phyloP scores from a whole-genome alignment of 1,140 invertebrate genomes.

The Drosophila tsacasi region DNA sequence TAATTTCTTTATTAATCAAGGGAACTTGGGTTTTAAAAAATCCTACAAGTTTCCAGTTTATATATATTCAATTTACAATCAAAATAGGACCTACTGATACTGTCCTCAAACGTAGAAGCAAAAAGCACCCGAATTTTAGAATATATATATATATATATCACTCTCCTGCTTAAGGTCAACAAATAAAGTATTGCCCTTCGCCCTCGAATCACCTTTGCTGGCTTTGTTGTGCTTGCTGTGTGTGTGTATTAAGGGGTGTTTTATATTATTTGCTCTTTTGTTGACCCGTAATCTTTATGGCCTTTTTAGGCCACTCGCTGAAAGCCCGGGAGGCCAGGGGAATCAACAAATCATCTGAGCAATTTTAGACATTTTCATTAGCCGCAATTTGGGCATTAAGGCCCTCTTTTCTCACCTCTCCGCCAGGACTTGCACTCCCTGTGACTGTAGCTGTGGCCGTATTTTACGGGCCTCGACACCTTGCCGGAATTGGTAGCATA shows the following conservation, averaged over 20 bases:
- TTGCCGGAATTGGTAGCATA: conserved; percentile 38
- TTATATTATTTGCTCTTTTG: conserved; percentile 21
- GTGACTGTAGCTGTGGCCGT: background rate
- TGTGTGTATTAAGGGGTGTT: background rate
- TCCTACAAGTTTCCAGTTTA: too few relatives aligned
- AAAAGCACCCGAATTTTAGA: too few relatives aligned
- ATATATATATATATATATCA: too few relatives aligned
- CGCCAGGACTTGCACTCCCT: background rate
- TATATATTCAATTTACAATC: too few relatives aligned
- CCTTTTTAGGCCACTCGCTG: conserved; percentile 21
- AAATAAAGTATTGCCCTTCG: background rate
- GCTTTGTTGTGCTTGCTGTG: conserved; percentile 3
- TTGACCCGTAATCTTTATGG: conserved; percentile 40
- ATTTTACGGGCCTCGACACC: conserved; percentile 52
- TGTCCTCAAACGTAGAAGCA: too few relatives aligned
- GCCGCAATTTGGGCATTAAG: conserved; percentile 50
- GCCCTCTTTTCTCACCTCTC: conserved; percentile 1
- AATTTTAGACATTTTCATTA: conserved; percentile 49
- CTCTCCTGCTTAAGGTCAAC: background rate
- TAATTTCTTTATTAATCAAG: too few relatives aligned
- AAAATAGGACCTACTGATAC: too few relatives aligned
- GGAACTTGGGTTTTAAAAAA: too few relatives aligned
- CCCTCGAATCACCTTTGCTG: background rate
- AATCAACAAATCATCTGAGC: conserved; percentile 48
- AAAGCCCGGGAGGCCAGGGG: background rate